Evolutionary conservation across 1,140 invertebrate species (phyloP), one percentile per base, ranked within the genome.

Genomic region (Delia radicum): DNA sequence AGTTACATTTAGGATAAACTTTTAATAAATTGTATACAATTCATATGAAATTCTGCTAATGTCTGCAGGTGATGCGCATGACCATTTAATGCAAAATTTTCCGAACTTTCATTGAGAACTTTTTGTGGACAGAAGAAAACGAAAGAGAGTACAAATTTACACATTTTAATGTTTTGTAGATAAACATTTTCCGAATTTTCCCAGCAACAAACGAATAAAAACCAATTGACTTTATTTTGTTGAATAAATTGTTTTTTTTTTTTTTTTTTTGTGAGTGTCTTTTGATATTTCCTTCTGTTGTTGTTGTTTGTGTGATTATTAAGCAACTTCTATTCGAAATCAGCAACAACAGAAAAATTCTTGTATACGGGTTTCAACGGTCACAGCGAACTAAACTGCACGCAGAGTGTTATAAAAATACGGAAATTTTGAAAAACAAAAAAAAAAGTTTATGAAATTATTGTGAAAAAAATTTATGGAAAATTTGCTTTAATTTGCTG

Each of bases 321-420:
- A 37, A 46, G 72, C 72, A 73, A 73, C 72, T 73, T 73, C 67
- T 18, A 71, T 71, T 33, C 72, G 48, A 73, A 73, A 73, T 73
- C 72, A 55, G 42, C 72, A 73, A 61, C 42, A 73, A 73, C 48
- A 48, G 72, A 73, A 73, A 73, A 48, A 73, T 73, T 73, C 48
- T 73, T 73, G 72, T 73, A 73, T 73, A 48, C 72, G 72, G 18
- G 27, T 55, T 73, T 73, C 72, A 61, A 73, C 48, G 72, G 37
- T 73, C 72, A 61, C 72, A 61, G 29, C n/a, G 65, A 69, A 69
- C n/a, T n/a, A n/a, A n/a, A n/a, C 65, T 69, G 65, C 29, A 69
- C 65, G 65, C 65, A 69, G n/a, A n/a, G 65, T 37, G 18, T n/a
- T 33, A 37, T 69, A n/a, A 21, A 63, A 55, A 31, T n/a, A 33